A percentile compares a stretch with the other conserved stretches of the same genome.
Conservation (phyloP, 2,113 vertebrate genomes). For the Ginglymostoma cirratum region DNA sequence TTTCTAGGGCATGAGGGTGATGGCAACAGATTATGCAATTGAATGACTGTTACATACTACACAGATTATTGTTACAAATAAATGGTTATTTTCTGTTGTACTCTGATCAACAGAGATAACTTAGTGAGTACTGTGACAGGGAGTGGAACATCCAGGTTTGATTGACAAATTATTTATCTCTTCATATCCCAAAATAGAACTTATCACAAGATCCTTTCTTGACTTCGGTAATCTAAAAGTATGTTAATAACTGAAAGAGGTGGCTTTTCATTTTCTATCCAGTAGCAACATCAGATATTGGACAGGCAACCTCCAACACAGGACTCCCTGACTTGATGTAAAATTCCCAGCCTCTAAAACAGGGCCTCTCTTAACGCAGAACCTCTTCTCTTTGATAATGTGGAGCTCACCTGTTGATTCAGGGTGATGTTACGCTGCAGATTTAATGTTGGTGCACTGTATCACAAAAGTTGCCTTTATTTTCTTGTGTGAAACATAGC, state of each 20-base stretch:
- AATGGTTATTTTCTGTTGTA: neutral
- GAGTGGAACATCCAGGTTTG: neutral
- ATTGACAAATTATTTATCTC: neutral
- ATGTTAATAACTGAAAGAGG: no score
- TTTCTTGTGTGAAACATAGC: neutral
- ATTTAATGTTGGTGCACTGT: neutral
- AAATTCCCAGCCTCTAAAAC: neutral
- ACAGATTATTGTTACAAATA: conserved; percentile 22
- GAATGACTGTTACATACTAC: neutral
- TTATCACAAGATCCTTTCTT: neutral
- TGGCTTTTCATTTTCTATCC: neutral
- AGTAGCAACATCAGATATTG: neutral
- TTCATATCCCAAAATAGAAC: neutral
- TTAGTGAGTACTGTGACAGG: neutral
- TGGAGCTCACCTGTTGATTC: neutral
- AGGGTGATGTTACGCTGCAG: neutral
- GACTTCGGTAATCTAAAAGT: neutral
- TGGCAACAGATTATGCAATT: neutral
- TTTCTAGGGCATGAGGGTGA: neutral
- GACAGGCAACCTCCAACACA: neutral
- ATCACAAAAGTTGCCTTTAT: neutral
- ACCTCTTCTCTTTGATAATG: neutral
- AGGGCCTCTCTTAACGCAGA: neutral
- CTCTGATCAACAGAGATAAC: neutral
- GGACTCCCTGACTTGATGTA: neutral